A percentile compares a stretch with the other conserved stretches of the same genome.
These are phyloP conservation scores for Saccopteryx leptura DNA, from an alignment of 2,113 vertebrate species.

Conservation along the genomic window DNA sequence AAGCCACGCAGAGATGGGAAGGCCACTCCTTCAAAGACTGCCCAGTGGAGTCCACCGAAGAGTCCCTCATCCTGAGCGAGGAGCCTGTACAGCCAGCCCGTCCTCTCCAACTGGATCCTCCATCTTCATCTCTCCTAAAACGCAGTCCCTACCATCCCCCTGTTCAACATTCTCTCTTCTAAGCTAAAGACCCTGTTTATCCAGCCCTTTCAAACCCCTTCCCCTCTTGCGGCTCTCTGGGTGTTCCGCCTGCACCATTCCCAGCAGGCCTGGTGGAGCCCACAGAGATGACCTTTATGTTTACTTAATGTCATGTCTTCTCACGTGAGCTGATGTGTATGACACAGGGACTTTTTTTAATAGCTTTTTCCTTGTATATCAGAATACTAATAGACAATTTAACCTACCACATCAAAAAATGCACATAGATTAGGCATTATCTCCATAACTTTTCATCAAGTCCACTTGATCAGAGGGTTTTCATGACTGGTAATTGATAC, in stretches of 20 bases:
- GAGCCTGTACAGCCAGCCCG: background rate
- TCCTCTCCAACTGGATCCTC: background rate
- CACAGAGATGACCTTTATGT: accelerated
- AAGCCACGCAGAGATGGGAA: background rate
- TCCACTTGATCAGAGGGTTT: background rate
- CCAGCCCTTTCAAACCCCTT: background rate
- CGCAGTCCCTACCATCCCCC: no score
- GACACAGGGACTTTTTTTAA: background rate
- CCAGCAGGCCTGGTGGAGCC: accelerated
- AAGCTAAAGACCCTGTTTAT: background rate
- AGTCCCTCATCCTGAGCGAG: background rate
- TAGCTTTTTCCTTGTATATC: background rate
- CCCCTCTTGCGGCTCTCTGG: accelerated
- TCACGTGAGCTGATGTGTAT: accelerated
- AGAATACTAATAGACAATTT: background rate
- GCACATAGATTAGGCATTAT: background rate
- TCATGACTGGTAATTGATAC: accelerated
- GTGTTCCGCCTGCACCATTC: accelerated
- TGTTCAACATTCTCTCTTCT: background rate
- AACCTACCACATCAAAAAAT: background rate
- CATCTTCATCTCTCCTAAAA: no score
- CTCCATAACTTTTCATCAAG: background rate
- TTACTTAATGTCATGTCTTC: no score
- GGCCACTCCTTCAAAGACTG: accelerated
- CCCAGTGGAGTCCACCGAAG: accelerated